Evolutionary conservation across 2,797 vertebrate genomes (phyloP).

Genomic region (Coracias cyanogaster): DNA sequence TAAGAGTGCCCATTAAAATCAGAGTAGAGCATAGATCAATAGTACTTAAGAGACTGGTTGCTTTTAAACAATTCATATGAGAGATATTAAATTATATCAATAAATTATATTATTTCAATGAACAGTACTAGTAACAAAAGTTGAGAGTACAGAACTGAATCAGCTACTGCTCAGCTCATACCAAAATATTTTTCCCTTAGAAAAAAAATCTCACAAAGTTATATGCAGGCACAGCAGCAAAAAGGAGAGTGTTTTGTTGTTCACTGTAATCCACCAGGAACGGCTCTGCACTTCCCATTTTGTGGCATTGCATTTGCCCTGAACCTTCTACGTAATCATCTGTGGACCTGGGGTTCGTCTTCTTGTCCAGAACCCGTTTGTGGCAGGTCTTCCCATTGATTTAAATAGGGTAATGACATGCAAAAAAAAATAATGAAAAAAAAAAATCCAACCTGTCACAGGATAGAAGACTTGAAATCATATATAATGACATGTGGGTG

Average conservation of each 20-base stretch:
- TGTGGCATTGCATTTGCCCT: background rate
- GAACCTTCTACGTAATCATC: background rate
- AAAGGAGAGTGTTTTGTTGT: background rate
- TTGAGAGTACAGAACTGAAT: background rate
- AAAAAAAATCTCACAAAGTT: background rate
- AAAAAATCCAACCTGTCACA: background rate
- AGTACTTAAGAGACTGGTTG: constrained; percentile 34
- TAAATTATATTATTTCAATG: constrained; percentile 42
- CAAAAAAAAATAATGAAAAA: background rate
- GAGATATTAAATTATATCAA: constrained; percentile 52
- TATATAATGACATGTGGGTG: background rate
- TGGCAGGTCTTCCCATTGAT: background rate
- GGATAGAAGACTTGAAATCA: background rate
- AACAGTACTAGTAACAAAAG: background rate
- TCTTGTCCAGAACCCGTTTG: background rate
- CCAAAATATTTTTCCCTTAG: constrained; percentile 8
- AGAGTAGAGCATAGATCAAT: constrained; percentile 20
- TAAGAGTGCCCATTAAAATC: constrained; percentile 29
- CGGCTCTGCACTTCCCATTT: background rate
- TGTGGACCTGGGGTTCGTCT: background rate
- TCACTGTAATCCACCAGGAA: background rate
- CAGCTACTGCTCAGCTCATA: background rate
- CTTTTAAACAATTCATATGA: constrained; percentile 44
- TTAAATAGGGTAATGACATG: background rate
- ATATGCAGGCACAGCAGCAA: background rate